These are phyloP conservation scores for Phrynocephalus guinanensis DNA, from an alignment of 2,797 vertebrate species.

Conservation along the genomic window DNA sequence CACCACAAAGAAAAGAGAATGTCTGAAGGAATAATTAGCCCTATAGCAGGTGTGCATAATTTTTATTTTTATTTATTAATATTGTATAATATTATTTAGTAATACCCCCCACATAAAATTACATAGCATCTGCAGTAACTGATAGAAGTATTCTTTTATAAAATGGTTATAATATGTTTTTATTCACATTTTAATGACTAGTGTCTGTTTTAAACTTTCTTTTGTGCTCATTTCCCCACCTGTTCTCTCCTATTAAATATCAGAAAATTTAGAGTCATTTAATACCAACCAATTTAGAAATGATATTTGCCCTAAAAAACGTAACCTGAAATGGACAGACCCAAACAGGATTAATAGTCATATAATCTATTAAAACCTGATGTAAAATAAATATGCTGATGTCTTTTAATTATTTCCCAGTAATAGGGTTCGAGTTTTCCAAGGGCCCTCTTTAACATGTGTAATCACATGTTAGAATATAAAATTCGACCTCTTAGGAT, in stretches of 20 bases:
- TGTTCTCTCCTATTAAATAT: background rate
- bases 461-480: conserved; percentile 75
- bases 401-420: conserved; percentile 56
- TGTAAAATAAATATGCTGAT: conserved; percentile 56
- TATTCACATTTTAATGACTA: background rate
- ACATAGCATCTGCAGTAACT: background rate
- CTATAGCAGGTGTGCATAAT: background rate
- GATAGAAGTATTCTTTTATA: background rate
- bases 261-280: background rate
- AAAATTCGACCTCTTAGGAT: conserved; percentile 74
- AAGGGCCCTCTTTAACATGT: conserved; percentile 63
- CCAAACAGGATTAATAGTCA: conserved; percentile 31
- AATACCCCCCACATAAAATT: background rate
- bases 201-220: background rate
- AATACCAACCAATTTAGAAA: background rate
- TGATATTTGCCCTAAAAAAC: background rate
- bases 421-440: conserved; percentile 47
- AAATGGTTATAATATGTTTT: background rate
- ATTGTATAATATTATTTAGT: background rate
- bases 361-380: conserved; percentile 56
- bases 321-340: background rate
- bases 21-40: background rate
- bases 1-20: background rate
- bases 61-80: background rate
- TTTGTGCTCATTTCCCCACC: background rate